Evolutionary conservation across 2,113 vertebrate genomes (phyloP), one percentile per base, ranked within the genome.

Genomic region (Pterocles gutturalis): DNA sequence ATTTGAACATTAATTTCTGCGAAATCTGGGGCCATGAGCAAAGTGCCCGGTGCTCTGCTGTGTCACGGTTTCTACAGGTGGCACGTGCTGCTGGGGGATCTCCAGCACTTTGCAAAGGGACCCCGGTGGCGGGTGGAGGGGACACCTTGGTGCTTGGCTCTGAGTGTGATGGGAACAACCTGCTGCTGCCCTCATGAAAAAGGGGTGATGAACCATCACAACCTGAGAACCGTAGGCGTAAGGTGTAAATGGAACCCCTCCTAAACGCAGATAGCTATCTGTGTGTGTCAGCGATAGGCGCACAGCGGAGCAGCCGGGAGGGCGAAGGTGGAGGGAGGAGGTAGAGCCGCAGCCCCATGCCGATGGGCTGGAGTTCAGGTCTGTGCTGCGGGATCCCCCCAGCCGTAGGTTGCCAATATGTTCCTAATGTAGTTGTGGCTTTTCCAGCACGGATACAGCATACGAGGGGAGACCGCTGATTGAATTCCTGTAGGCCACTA

Each of bases 401-500:
- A 12, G 4, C 71, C 6, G 0, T 31, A 14, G 16, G 12, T 43
- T 33, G 57, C 36, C 75, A 77, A 8, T 67, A 16, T 69, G 67
- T 64, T 91, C 62, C 79, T 90, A 75, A 81, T 29, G 17, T 3
- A 55, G 67, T 12, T 73, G 90, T 85, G 95, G 92, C 61, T 93
- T 93, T 94, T 75, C 28, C 77, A 36, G 66, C 2, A 0, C 36
- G 29, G 91, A 62, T 84, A 20, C 0, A 0, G 67, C 64, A 1
- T 14, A 15, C 0, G 15, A 69, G 71, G 76, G 60, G 77, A 89
- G 92, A 55, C 88, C 80, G 9, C 69, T 64, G 93, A 92, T 70
- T 75, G 72, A 89, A 90, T 93, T 95, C 86, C 88, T 75, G 49
- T 36, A 67, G 88, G 60, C 80, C 95, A 24, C 83, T 25, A 22